Base-by-base conservation (phyloP, 1,140 invertebrate species). In the Nebria ingens region DNA sequence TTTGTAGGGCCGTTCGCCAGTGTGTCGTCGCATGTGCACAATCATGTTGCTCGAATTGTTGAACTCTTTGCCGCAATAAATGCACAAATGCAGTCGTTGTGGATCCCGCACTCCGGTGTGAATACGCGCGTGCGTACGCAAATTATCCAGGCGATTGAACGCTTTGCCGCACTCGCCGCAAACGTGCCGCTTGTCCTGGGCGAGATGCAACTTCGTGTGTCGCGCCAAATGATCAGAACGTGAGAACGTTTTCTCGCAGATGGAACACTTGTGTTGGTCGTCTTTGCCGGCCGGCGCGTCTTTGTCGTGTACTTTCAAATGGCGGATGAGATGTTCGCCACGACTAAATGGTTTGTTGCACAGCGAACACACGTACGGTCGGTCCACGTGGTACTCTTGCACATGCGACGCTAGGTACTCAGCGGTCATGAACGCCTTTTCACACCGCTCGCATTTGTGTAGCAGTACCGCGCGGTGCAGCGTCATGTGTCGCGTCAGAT, bases 341-440 rank as follows among this genome's bases (percentile, higher is more conserved):
- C 68, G 64, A 52, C 59, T 62, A 56, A 71, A 73, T 3, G 62
- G 66, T 58, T 79, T 73, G 49, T 70, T 65, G 60, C 81, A 83
- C 52, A 76, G 76, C 56, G 74, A 75, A 62, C 80, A 82, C 59
- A 76, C 75, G 57, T 79, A 82, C 0, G 81, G 81, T 62, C 79
- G 79, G 60, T 83, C 79, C n/a, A 80, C 79, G 38, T 81, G 82
- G 62, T 83, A 79, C 55, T 79, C 74, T 56, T 81, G 69, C 17
- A 79, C 72, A 63, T 84, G 82, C 19, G 81, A 78, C 42, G 77
- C 71, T 1, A 83, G 67, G 54, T 65, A 57, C 19, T 68, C 68
- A 19, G 64, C 59, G 2, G 62, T 66, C n/a, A 62, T 64, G 54
- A 68, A 72, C 6, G 69, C 64, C 58, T 70, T 66, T 23, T 66